Base-by-base conservation (phyloP, 30 jellyfish, hydroid and myxozoan species). In the Cassiopea andromeda region DNA sequence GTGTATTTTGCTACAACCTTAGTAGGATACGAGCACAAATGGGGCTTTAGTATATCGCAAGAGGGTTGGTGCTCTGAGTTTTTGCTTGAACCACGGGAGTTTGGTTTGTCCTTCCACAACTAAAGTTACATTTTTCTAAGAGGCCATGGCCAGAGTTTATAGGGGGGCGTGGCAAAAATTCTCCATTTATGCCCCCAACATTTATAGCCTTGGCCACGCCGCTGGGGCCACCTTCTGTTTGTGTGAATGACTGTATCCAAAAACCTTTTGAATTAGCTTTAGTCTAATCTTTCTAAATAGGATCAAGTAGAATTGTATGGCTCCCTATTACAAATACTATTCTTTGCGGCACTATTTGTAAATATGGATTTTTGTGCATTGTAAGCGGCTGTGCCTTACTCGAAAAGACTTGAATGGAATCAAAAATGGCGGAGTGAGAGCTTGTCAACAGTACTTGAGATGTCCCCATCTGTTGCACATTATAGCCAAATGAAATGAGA, bases 401-500 rank as follows among this genome's bases (percentile, higher is more conserved):
- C n/a, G 54, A 54, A 70, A 70, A n/a, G 79, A 43, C 79, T 70
- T 70, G 79, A 70, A 70, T 14, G 50, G 79, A 38, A 50, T 60
- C 57, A 49, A 83, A 69, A 44, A 83, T 83, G 91, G 91, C 84
- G 84, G 84, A 83, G 73, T 16, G 15, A 54, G 80, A 67, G 89
- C 45, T 47, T 80, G 60, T 50, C 89, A 59, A 54, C 58, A 14
- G 0, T 27, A 44, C 48, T 2, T 27, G 7, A 44, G 44, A 54
- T 18, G 10, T 2, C 18, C 69, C 89, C 91, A 83, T 83, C 91
- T 83, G 91, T 83, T 50, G 68, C 69, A 75, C 84, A 47, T 58
- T 50, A 50, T 46, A 47, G 6, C 19, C 38, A 9, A 12, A 14
- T 38, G 49, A 70, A 3, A 19, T 70, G 79, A 43, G 57, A 19